A percentile compares a stretch with the other conserved stretches of the same genome.
These are phyloP conservation scores for Chrysocyon brachyurus DNA, from an alignment of 2,797 vertebrate genomes.

Conservation along the genomic window DNA sequence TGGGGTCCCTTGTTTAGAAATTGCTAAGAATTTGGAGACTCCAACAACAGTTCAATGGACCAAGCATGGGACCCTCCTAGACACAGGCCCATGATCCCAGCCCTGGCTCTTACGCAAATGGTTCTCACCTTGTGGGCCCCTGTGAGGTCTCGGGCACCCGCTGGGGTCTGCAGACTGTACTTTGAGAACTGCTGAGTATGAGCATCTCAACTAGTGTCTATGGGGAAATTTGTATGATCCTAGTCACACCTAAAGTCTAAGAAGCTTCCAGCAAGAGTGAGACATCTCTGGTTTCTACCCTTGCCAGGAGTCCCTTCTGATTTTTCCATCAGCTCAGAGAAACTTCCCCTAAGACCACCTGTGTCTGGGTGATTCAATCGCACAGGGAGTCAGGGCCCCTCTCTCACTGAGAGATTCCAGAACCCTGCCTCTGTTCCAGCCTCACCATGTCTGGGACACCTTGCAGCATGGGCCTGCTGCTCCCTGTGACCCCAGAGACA, in stretches of 20 bases:
- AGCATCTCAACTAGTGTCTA: background rate
- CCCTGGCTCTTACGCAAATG: too few species aligned
- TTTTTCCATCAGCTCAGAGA: background rate
- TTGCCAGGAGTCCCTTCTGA: background rate
- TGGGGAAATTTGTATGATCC: background rate
- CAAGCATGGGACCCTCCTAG: background rate
- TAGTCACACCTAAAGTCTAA: background rate
- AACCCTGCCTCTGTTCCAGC: background rate
- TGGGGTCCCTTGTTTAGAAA: background rate
- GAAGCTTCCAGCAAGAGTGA: background rate
- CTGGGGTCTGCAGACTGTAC: fast-evolving
- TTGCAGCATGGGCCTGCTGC: fast-evolving
- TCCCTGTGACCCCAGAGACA: background rate
- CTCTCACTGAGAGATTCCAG: background rate
- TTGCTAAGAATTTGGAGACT: background rate
- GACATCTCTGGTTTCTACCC: background rate
- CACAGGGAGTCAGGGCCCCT: background rate
- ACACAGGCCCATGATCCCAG: background rate
- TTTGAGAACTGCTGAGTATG: too few species aligned
- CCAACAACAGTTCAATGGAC: background rate
- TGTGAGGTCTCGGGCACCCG: background rate
- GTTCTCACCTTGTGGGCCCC: too few species aligned
- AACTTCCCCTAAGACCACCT: background rate
- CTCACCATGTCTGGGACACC: fast-evolving
- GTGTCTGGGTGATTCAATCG: fast-evolving